Base-by-base conservation (phyloP, 2,113 vertebrate genomes). In the Callocephalon fimbriatum region DNA sequence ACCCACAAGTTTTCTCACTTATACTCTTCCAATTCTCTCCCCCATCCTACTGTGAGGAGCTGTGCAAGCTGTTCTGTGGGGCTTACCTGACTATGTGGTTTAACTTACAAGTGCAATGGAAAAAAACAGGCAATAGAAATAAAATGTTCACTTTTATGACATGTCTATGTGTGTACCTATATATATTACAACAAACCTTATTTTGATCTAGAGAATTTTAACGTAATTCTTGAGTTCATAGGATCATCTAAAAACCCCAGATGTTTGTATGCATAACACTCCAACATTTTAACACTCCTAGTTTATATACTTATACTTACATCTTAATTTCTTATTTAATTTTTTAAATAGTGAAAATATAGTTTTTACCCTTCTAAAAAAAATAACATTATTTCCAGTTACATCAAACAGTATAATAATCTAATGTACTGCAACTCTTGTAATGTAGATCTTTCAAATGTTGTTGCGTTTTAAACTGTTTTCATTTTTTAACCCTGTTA, bases 41-140 rank as follows among this genome's bases (percentile, higher is more conserved):
- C 48, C 11, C 10, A 54, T 35, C 9, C 10, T 17, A 6, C n/a
- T 32, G 7, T 0, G 0, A 23, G 9, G 7, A 22, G 71, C 5
- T 26, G 19, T 75, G 10, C 0, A 0, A 53, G 26, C 0, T 2
- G 7, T 18, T 53, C 2, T 68, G 17, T 22, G 31, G 37, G 27
- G 5, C 3, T 80, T 67, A 48, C 4, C 6, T 75, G 62, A 37
- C 51, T 72, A 19, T 25, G 31, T 19, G 17, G 2, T 48, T 85
- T 38, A 85, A 95, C 5, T 8, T 10, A 63, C 12, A 66, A 63
- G 3, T 65, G 6, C 42, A 82, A 37, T 35, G 26, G 29, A 59
- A 81, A 68, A 40, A 47, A 54, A 3, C 1, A 42, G n/a, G 22
- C 17, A 71, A 61, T 23, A 25, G 66, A 88, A 78, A 6, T 29